A percentile compares a stretch with the other conserved stretches of the same genome.
These are phyloP conservation scores for Monomorium pharaonis DNA, from an alignment of 1,140 invertebrate species.

Conservation along the genomic window DNA sequence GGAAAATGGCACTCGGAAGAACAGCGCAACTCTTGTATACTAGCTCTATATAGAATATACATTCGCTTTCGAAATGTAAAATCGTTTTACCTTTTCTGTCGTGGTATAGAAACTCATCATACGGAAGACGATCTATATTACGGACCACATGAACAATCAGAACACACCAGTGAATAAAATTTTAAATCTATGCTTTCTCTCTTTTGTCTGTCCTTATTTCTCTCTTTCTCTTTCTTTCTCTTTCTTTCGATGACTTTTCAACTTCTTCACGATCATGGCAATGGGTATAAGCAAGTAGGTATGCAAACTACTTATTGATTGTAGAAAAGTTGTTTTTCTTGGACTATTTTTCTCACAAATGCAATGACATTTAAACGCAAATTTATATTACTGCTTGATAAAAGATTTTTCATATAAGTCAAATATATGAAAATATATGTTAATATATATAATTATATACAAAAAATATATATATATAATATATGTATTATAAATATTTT, in stretches of 20 bases:
- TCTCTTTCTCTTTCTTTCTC: background rate
- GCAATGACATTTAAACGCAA: background rate
- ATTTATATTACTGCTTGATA: constrained; percentile 3
- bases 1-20: background rate
- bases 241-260: background rate
- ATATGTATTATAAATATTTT: too few species aligned
- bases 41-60: background rate
- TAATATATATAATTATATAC: too few species aligned
- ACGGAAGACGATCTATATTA: background rate
- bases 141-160: background rate
- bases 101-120: background rate
- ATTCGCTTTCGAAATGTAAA: background rate
- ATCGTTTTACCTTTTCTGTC: background rate
- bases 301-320: constrained; percentile 21
- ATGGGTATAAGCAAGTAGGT: constrained; percentile 12
- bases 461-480: too few species aligned
- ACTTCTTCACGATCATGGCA: background rate
- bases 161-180: background rate
- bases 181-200: constrained; percentile 8
- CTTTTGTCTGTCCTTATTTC: background rate
- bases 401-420: too few species aligned
- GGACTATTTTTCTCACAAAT: background rate
- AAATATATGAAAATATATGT: too few species aligned
- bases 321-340: constrained; percentile 1
- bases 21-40: background rate